A percentile compares a stretch with the other conserved stretches of the same genome.
These are phyloP conservation scores for Toxotes chatareus DNA, from an alignment of 2,113 vertebrate genomes.

Conservation along the genomic window DNA sequence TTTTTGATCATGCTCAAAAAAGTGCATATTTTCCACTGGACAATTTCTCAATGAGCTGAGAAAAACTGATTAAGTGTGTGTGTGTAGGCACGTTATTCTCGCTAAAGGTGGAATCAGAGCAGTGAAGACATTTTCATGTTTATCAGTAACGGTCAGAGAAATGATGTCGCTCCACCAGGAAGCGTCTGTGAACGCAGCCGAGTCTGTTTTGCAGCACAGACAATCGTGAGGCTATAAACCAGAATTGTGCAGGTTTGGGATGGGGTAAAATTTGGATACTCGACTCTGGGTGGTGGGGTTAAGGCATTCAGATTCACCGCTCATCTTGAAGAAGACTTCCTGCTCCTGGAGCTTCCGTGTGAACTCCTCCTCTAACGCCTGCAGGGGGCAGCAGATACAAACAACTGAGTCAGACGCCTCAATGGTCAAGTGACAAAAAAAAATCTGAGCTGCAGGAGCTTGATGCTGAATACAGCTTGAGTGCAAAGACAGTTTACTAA, in stretches of 20 bases:
- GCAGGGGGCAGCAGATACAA: slow-evolving; percentile 74
- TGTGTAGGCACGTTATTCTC: slow-evolving; percentile 71
- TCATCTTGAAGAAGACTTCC: slow-evolving; percentile 99
- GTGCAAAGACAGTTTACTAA: neutral
- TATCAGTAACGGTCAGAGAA: slow-evolving; percentile 13
- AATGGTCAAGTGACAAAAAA: neutral
- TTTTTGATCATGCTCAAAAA: slow-evolving; percentile 66
- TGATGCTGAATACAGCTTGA: neutral
- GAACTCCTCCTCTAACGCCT: slow-evolving; percentile 98
- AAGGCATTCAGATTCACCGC: slow-evolving; percentile 98
- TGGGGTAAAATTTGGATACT: slow-evolving; percentile 97
- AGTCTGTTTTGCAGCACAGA: slow-evolving; percentile 17
- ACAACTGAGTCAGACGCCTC: neutral
- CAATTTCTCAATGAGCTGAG: slow-evolving; percentile 51
- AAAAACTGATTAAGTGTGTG: slow-evolving; percentile 24
- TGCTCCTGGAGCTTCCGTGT: slow-evolving; percentile 97
- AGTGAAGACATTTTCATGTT: slow-evolving; percentile 32
- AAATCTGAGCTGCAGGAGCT: neutral
- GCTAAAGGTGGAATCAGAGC: slow-evolving; percentile 37
- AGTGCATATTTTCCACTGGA: slow-evolving; percentile 61
- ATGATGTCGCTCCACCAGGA: neutral
- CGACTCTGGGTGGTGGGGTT: slow-evolving; percentile 96
- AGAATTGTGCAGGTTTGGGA: slow-evolving; percentile 95
- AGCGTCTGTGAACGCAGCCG: slow-evolving; percentile 25
- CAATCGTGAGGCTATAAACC: slow-evolving; percentile 78